Evolutionary conservation across 2,113 vertebrate species (phyloP).

Genomic region (Tenrec ecaudatus): DNA sequence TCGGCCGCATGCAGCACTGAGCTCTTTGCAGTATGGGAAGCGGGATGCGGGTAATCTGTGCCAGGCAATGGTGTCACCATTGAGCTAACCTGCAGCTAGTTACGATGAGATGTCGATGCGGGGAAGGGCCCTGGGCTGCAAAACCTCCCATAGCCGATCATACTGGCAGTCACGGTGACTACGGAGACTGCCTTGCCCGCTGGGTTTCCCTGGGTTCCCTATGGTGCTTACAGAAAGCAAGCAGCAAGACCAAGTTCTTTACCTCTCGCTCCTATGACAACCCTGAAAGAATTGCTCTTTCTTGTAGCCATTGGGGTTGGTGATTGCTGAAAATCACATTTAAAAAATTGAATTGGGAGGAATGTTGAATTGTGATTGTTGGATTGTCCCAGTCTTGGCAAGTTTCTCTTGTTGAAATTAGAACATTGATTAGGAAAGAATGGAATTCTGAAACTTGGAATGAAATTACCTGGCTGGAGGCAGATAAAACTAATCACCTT

Average conservation of each 20-base stretch:
- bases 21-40: background rate
- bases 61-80: background rate
- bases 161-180: background rate
- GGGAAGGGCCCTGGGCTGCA: background rate
- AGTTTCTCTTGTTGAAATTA: background rate
- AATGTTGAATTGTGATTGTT: background rate
- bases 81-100: background rate
- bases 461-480: constrained; percentile 30
- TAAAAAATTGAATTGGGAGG: background rate
- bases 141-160: background rate
- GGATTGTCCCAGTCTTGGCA: background rate
- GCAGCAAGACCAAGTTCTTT: background rate
- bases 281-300: background rate
- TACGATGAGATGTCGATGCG: background rate
- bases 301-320: background rate
- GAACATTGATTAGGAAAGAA: background rate
- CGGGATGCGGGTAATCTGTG: background rate
- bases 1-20: background rate
- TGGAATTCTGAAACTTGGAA: background rate
- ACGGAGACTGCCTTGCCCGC: accelerated
- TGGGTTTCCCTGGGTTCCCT: background rate
- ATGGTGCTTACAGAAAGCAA: background rate
- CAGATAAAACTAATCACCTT: background rate
- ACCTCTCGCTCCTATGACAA: background rate
- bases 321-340: background rate